Conservation (phyloP, 2,888 invertebrate species). For the Eulithis prunata region DNA sequence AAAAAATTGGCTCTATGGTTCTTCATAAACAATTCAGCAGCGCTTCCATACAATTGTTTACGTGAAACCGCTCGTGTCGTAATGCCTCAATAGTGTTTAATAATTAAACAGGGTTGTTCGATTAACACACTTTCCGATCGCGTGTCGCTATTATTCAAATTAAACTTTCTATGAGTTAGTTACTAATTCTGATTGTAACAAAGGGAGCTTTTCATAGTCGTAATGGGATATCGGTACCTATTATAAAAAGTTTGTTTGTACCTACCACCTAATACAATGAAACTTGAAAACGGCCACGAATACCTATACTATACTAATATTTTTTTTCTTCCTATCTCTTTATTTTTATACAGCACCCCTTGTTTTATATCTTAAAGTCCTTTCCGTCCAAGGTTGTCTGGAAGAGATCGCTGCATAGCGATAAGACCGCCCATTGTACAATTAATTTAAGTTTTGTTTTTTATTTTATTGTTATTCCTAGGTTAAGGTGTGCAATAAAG, state of each 20-base stretch:
- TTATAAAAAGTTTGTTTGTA: neutral
- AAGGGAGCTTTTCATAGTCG: constrained; percentile 34
- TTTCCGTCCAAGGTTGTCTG: too few relatives aligned
- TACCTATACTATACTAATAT: too few relatives aligned
- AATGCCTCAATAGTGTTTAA: constrained; percentile 59
- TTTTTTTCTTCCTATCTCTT: too few relatives aligned
- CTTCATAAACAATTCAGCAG: constrained; percentile 63
- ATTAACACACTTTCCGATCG: constrained; percentile 62
- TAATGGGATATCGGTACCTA: constrained; percentile 1
- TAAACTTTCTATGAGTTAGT: constrained; percentile 47
- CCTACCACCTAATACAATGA: neutral
- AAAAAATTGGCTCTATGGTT: constrained; percentile 16
- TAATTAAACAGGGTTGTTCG: constrained; percentile 64
- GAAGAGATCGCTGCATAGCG: too few relatives aligned
- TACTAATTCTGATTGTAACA: constrained; percentile 40
- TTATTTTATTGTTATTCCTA: too few relatives aligned
- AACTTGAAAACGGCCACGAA: too few relatives aligned
- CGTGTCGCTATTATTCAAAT: constrained; percentile 47
- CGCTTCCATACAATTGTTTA: constrained; percentile 68
- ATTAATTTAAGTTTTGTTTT: too few relatives aligned
- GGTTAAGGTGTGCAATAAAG: too few relatives aligned
- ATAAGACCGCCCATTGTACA: too few relatives aligned
- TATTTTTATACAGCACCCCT: too few relatives aligned
- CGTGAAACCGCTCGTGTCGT: constrained; percentile 57
- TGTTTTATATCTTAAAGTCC: too few relatives aligned